Conservation (phyloP, 2,797 vertebrate genomes). For the Enteromius anoplus region DNA sequence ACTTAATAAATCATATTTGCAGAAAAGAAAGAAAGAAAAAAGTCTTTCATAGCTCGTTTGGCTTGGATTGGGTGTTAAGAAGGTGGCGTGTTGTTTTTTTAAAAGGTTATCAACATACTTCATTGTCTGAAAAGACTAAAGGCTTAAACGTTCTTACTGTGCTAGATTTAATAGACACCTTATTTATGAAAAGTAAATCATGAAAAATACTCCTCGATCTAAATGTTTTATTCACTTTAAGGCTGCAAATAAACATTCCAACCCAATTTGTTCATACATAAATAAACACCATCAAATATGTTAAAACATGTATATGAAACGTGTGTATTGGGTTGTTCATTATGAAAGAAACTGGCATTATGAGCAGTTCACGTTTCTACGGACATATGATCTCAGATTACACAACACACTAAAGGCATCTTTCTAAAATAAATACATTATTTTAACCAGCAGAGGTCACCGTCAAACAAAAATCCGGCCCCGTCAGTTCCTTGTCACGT, state of each 20-base stretch:
- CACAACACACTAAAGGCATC: not conserved
- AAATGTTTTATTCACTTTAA: not conserved
- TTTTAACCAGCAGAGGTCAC: slow-evolving; percentile 49
- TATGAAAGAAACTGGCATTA: not conserved
- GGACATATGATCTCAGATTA: not conserved
- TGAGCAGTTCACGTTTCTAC: not conserved
- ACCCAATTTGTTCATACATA: not conserved
- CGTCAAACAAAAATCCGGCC: not conserved
- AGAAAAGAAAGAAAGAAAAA: not conserved
- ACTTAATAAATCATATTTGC: not conserved
- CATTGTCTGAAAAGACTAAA: not conserved
- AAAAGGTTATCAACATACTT: not conserved
- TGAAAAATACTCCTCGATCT: not conserved
- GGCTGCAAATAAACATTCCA: not conserved
- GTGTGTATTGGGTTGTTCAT: not conserved
- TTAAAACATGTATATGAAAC: not conserved
- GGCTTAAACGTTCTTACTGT: not conserved
- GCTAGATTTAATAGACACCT: not conserved
- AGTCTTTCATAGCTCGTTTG: not conserved
- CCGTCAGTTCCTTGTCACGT: slow-evolving; percentile 6
- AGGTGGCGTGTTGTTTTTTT: not conserved
- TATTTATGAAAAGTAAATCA: not conserved
- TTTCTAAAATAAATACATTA: not conserved
- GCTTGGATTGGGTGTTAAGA: not conserved
- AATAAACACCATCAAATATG: not conserved